Evolutionary conservation across 2,797 vertebrate species (phyloP).

Genomic region (Rhabdophis nuchalis): DNA sequence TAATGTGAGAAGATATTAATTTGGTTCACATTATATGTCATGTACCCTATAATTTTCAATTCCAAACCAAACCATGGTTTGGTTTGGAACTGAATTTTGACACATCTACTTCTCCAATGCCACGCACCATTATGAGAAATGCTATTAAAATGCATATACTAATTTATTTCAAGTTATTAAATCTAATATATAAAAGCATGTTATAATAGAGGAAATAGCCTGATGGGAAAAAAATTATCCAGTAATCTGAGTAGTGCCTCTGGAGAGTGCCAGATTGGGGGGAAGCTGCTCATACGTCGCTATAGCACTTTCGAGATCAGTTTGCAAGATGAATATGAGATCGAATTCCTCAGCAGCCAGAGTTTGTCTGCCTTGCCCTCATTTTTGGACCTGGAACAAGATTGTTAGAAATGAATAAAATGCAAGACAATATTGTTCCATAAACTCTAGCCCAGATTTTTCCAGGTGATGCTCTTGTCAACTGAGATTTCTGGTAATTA

Average conservation of each 20-base stretch:
- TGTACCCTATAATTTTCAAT: background rate
- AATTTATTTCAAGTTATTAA: background rate
- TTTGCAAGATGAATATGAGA: background rate
- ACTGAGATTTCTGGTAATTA: background rate
- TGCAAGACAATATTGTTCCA: background rate
- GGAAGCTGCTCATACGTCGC: background rate
- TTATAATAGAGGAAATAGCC: background rate
- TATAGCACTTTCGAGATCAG: background rate
- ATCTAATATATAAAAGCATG: background rate
- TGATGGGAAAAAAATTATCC: background rate
- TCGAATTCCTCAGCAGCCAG: background rate
- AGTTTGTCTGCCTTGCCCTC: background rate
- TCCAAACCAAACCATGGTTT: background rate
- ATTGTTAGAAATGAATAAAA: background rate
- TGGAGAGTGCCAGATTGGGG: background rate
- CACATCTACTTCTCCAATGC: background rate
- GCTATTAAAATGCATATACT: background rate
- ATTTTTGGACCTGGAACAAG: background rate
- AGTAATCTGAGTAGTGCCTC: background rate
- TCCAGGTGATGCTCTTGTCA: background rate
- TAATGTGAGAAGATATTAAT: background rate
- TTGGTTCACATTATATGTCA: background rate
- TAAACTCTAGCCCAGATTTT: background rate
- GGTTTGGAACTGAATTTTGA: background rate
- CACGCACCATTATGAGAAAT: background rate